phyloP scores from a whole-genome alignment of 2,888 invertebrate genomes.

The Mythimna lalbum region DNA sequence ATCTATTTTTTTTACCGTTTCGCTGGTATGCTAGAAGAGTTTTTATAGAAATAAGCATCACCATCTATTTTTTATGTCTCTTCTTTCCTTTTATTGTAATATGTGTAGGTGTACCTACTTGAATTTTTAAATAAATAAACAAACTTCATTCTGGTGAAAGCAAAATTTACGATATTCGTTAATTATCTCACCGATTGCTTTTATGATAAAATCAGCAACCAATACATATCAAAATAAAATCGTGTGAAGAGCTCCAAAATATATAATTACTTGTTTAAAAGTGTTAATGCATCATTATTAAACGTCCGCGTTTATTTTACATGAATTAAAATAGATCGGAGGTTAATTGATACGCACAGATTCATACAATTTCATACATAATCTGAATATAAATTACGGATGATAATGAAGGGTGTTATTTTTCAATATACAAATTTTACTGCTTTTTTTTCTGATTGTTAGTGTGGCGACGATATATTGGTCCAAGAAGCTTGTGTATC shows the following conservation, averaged over 20 bases:
- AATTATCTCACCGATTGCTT: background rate
- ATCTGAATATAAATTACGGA: slow-evolving; percentile 6
- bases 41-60: too few relatives aligned
- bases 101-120: too few relatives aligned
- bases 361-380: slow-evolving; percentile 2
- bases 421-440: background rate
- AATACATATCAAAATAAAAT: slow-evolving; percentile 3
- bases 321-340: slow-evolving; percentile 42
- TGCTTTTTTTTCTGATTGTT: background rate
- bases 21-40: too few relatives aligned
- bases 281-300: slow-evolving; percentile 29
- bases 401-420: background rate
- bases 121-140: background rate
- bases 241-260: slow-evolving; percentile 9
- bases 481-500: slow-evolving; percentile 56
- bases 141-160: background rate
- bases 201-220: slow-evolving; percentile 5
- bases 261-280: slow-evolving; percentile 21
- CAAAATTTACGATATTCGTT: background rate
- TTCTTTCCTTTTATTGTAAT: too few relatives aligned
- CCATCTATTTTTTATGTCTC: too few relatives aligned
- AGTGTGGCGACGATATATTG: slow-evolving; percentile 35
- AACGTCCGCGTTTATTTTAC: slow-evolving; percentile 19
- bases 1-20: too few relatives aligned
- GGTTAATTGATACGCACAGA: slow-evolving; percentile 47